Base-by-base conservation (phyloP, 2,888 invertebrate genomes). In the Hecatera dysodea region DNA sequence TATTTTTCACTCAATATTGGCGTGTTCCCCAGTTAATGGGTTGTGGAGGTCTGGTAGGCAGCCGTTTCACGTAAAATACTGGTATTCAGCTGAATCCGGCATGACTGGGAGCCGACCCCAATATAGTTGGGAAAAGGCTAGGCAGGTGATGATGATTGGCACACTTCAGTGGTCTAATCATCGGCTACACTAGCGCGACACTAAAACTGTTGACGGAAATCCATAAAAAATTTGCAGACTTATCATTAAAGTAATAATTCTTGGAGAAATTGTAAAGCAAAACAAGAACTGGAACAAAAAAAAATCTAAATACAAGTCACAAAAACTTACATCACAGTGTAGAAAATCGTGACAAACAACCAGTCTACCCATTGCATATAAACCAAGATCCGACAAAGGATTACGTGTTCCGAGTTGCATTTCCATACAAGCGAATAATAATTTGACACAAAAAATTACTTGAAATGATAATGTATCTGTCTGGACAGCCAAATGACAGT, bases 401-500 rank as follows among this genome's bases (percentile, higher is more conserved):
- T 59, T 59, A 78, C 73, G 78, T 81, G 68, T 48, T 36, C 15
- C n/a, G 75, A 48, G 44, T 56, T 67, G 48, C 61, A 82, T 78
- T 78, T 68, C 63, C 60, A 67, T 65, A 55, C 39, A 52, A 50
- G 63, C 19, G 24, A 55, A 42, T n/a, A 12, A 63, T 27, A 61
- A 64, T 36, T 59, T 42, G 24, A n/a, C 33, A 62, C 64, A 70
- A 67, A 82, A 67, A 82, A 62, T 19, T 2, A 52, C 56, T 74
- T 68, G 42, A 11, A 27, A 72, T 63, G 48, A 44, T 62, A 69
- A 81, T 72, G 42, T 50, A 60, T 52, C 55, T 29, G 79, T 70
- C 67, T 78, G 46, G 55, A 55, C 53, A 11, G 48, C 7, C 1
- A 39, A 36, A 64, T 9, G 74, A 79, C 67, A 65, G 22, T 62